A percentile compares a stretch with the other conserved stretches of the same genome.
Evolutionary conservation across 1,140 invertebrate species (phyloP).

Genomic region (Diuraphis noxia): DNA sequence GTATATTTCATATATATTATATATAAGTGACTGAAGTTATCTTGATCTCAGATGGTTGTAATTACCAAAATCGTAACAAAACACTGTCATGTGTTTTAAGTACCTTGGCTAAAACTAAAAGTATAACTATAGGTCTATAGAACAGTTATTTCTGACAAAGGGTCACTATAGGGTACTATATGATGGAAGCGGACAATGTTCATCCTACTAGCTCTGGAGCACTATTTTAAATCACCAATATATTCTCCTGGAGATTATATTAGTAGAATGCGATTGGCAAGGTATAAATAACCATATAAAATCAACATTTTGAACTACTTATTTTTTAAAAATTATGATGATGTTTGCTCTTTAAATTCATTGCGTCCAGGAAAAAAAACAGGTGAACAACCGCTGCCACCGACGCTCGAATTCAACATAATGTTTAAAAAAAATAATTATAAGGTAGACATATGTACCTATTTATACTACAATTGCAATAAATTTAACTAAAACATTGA

Average conservation of each 20-base stretch:
- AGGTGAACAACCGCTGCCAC: no score
- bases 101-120: not conserved
- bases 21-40: conserved; percentile 9
- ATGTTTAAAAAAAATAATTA: no score
- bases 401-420: no score
- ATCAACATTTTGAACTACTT: conserved; percentile 10
- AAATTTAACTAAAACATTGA: no score
- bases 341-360: conserved; percentile 35
- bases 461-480: no score
- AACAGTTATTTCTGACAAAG: conserved; percentile 55
- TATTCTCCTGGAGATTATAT: conserved; percentile 54
- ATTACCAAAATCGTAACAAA: not conserved
- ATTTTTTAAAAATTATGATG: conserved; percentile 47
- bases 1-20: no score
- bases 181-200: conserved; percentile 58
- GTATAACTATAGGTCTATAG: not conserved
- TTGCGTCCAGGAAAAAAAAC: conserved; percentile 51
- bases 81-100: not conserved
- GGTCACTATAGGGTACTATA: no score
- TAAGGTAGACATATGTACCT: no score
- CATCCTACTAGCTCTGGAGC: conserved; percentile 55
- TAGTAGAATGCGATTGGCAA: conserved; percentile 45
- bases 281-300: conserved; percentile 14
- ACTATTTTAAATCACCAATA: conserved; percentile 53
- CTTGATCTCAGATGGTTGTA: not conserved